Conservation (phyloP, 1,140 invertebrate species). For the Berghia stephanieae region DNA sequence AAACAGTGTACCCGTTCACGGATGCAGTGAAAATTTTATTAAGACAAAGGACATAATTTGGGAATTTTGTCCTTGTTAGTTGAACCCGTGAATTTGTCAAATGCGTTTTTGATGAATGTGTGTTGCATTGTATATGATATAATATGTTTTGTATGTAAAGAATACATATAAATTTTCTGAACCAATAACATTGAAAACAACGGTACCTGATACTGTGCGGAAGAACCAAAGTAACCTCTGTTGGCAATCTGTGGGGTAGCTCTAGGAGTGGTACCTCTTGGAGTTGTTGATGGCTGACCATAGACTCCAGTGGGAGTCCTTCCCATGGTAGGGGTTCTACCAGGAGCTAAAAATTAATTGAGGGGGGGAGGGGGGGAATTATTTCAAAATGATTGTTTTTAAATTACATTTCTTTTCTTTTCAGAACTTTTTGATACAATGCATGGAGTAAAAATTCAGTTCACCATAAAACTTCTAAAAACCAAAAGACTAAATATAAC, state of each 20-base stretch:
- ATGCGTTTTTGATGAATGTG: too few species aligned
- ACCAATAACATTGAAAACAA: not conserved
- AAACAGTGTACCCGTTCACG: too few species aligned
- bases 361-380: too few species aligned
- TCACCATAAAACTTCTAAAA: not conserved
- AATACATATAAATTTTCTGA: too few species aligned
- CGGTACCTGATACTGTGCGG: not conserved
- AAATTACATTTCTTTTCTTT: too few species aligned
- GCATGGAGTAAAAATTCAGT: not conserved
- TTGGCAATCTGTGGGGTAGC: constrained; percentile 6
- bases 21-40: too few species aligned
- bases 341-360: constrained; percentile 9
- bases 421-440: too few species aligned
- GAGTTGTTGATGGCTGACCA: constrained; percentile 20
- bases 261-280: not conserved
- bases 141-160: too few species aligned
- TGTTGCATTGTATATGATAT: too few species aligned
- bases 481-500: not conserved
- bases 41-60: not conserved
- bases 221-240: not conserved
- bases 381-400: too few species aligned
- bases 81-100: too few species aligned
- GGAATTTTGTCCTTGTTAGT: not conserved
- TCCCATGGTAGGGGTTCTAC: constrained; percentile 26
- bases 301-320: constrained; percentile 23